Base-by-base conservation (phyloP, 1,140 invertebrate species). In the Copidosoma floridanum region DNA sequence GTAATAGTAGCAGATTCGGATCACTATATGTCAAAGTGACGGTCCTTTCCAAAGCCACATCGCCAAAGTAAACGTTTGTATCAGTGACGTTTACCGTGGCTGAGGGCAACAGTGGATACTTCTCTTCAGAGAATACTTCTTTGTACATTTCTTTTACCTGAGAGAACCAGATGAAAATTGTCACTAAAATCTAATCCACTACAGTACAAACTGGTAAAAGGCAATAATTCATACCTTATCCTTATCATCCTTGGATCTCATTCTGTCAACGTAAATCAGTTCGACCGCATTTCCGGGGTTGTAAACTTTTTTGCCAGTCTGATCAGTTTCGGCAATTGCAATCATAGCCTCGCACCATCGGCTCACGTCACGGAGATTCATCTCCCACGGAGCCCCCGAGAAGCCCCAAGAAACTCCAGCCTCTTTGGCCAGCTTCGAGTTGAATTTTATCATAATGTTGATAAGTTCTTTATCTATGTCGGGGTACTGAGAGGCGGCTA, bases 321-420 rank as follows among this genome's bases (percentile, higher is more conserved):
- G 68, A 61, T 75, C 70, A 12, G 21, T 37, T 57, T 44, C 10
- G 6, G 35, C 56, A 21, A 44, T 16, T 21, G 66, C 57, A 14
- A 82, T 63, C 2, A 84, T 81, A 0, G 84, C 76, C 71, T 97
- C 87, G 75, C 92, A 95, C 95, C 95, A 99, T 66, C 97, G 86
- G 37, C 90, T 89, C 55, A 99, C 82, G 76, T 99, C 98, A 68
- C 98, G 83, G 29, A 99, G 80, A 82, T 99, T 99, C 77, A 98
- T 94, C 77, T 99, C 97, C 89, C 93, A 99, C 0, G 95, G 95
- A 1, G 89, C 85, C 6, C 95, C 94, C 72, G 80, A 83, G 60
- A 86, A 82, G 1, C 88, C 92, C 85, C 89, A 95, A 24, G 75
- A 70, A 26, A 84, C 75, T 35, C 88, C 84, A 50, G 87, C 85